Conservation (phyloP, 2,797 vertebrate species). For the Peromyscus aztecus region DNA sequence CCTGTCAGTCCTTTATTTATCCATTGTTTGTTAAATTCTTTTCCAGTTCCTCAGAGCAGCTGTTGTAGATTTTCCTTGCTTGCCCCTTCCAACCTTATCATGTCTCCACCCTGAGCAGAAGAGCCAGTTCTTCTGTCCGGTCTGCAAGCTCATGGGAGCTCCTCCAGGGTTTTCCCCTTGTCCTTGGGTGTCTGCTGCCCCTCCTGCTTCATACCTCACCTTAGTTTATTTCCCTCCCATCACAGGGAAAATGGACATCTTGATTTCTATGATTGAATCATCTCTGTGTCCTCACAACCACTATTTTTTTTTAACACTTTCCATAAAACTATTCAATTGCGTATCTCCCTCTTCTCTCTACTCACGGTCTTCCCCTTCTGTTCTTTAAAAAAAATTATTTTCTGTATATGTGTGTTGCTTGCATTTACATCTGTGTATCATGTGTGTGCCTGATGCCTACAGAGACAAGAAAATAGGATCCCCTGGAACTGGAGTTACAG, state of each 20-base stretch:
- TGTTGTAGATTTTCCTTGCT: constrained; percentile 67
- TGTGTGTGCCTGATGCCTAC: neutral
- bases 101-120: neutral
- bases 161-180: neutral
- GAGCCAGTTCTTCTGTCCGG: neutral
- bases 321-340: neutral
- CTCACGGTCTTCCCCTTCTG: neutral
- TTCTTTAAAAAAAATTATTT: neutral
- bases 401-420: neutral
- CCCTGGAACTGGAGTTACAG: neutral
- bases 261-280: neutral
- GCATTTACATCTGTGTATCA: neutral
- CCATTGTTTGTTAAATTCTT: constrained; percentile 57
- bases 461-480: neutral
- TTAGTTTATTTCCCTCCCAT: neutral
- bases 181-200: neutral
- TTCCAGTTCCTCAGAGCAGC: constrained; percentile 51
- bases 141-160: neutral
- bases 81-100: neutral
- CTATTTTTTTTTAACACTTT: neutral
- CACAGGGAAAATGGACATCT: neutral
- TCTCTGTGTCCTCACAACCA: neutral
- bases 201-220: neutral
- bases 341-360: neutral
- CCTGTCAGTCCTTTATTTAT: constrained; percentile 59